A percentile compares a stretch with the other conserved stretches of the same genome.
Evolutionary conservation across 2,797 vertebrate genomes (phyloP).

Genomic region (Brotula barbata): DNA sequence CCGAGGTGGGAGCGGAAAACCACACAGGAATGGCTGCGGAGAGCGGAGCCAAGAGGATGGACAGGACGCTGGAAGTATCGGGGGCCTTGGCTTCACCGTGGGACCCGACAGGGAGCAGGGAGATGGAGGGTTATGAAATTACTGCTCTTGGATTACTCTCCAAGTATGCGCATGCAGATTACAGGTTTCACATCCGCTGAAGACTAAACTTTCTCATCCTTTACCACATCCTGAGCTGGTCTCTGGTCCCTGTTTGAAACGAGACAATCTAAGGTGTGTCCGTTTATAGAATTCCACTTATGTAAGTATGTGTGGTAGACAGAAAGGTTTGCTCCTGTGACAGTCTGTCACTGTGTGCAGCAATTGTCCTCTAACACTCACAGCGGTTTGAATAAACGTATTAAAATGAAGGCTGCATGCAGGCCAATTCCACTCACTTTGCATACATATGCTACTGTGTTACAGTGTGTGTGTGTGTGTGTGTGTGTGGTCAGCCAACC

Average conservation of each 20-base stretch:
- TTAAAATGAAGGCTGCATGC: slow-evolving; percentile 42
- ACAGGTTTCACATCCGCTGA: slow-evolving; percentile 49
- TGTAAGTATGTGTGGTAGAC: slow-evolving; percentile 2
- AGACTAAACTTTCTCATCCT: slow-evolving; percentile 50
- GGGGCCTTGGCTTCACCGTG: slow-evolving; percentile 28
- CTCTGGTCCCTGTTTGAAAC: slow-evolving; percentile 21
- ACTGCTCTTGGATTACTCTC: slow-evolving; percentile 56
- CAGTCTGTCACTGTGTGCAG: slow-evolving; percentile 9
- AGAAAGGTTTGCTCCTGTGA: not conserved
- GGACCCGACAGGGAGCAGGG: slow-evolving; percentile 17
- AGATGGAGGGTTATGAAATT: slow-evolving; percentile 38
- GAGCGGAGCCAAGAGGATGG: slow-evolving; percentile 42
- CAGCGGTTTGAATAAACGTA: slow-evolving; percentile 29
- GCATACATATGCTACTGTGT: slow-evolving; percentile 36
- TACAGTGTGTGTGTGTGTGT: slow-evolving; percentile 18
- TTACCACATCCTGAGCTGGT: slow-evolving; percentile 50
- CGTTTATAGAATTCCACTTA: not conserved
- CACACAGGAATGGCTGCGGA: slow-evolving; percentile 58
- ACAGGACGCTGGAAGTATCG: not conserved
- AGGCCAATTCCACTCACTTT: slow-evolving; percentile 33
- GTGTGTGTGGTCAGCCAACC: slow-evolving; percentile 57
- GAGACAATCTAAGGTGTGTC: slow-evolving; percentile 7
- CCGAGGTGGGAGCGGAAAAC: slow-evolving; percentile 63
- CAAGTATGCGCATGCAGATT: slow-evolving; percentile 58
- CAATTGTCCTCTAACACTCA: slow-evolving; percentile 37